These are phyloP conservation scores for Dendronephthya gigantea DNA, from an alignment of 64 coral and sea anemone genomes.

Conservation along the genomic window DNA sequence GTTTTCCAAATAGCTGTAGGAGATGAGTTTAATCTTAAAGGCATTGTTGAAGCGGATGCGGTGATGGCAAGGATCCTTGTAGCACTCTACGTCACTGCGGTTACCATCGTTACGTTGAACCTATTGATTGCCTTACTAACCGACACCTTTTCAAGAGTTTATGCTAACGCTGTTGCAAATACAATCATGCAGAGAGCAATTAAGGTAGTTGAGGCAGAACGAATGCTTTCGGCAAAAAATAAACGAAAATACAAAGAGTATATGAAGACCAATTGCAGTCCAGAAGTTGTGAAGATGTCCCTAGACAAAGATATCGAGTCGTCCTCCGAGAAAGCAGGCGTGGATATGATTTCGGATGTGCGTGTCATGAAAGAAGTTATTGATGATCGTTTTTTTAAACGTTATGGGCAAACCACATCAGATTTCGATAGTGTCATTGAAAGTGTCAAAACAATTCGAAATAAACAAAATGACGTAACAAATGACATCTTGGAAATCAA, in stretches of 20 bases:
- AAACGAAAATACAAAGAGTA: not conserved
- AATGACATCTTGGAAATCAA: not conserved
- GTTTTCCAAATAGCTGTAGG: conserved; percentile 6
- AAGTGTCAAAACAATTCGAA: not conserved
- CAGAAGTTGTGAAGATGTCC: not conserved
- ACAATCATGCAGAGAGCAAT: conserved; percentile 14
- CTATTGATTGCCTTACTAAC: not conserved
- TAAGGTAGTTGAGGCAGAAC: not conserved
- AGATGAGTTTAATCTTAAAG: not conserved
- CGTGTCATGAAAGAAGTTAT: not conserved
- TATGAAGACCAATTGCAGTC: not conserved
- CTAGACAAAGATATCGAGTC: not conserved
- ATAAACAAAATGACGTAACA: not conserved
- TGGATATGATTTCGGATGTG: not conserved
- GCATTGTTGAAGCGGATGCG: not conserved
- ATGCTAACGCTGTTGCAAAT: not conserved
- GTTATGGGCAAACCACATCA: not conserved
- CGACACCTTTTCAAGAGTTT: not conserved
- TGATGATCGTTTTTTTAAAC: not conserved
- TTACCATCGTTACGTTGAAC: conserved; percentile 1
- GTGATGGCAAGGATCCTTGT: not conserved
- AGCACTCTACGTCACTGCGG: not conserved
- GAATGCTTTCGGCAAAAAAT: not conserved
- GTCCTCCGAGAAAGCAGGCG: not conserved
- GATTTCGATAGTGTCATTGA: not conserved